A percentile compares a stretch with the other conserved stretches of the same genome.
Evolutionary conservation across 2,797 vertebrate species (phyloP).

Genomic region (Microctenopoma lineatum): DNA sequence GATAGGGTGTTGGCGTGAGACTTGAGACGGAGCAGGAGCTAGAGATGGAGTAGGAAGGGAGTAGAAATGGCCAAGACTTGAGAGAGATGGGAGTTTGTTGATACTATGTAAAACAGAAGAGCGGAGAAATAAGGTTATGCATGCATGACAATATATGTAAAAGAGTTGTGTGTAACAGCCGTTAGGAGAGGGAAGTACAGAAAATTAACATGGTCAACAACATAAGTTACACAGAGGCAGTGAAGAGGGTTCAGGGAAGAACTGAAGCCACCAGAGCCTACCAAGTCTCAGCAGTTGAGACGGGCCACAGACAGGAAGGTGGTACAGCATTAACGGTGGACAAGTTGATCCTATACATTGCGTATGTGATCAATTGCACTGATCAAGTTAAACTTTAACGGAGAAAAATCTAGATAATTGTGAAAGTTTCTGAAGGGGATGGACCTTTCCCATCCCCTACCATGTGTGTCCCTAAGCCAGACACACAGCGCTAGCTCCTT

Average conservation of each 20-base stretch:
- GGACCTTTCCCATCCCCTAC: no score
- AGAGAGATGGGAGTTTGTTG: no score
- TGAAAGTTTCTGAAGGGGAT: no score
- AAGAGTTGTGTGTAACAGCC: neutral
- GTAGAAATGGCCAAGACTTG: no score
- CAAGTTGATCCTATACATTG: neutral
- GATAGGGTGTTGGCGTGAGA: no score
- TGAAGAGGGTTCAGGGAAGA: slow-evolving; percentile 6
- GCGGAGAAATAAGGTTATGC: neutral
- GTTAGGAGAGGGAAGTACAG: neutral
- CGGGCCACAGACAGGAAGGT: neutral
- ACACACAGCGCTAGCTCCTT: no score
- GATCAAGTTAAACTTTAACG: neutral
- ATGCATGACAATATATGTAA: neutral
- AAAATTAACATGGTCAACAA: neutral
- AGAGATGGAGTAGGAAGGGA: no score
- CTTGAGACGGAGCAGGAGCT: no score
- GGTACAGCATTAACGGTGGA: neutral
- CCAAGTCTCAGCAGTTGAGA: neutral
- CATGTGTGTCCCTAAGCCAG: no score
- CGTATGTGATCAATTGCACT: neutral
- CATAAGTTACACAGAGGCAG: neutral
- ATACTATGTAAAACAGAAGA: neutral
- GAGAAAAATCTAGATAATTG: neutral
- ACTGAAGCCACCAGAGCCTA: neutral